Base-by-base conservation (phyloP, 1,140 invertebrate species). In the Papilio polyxenes region DNA sequence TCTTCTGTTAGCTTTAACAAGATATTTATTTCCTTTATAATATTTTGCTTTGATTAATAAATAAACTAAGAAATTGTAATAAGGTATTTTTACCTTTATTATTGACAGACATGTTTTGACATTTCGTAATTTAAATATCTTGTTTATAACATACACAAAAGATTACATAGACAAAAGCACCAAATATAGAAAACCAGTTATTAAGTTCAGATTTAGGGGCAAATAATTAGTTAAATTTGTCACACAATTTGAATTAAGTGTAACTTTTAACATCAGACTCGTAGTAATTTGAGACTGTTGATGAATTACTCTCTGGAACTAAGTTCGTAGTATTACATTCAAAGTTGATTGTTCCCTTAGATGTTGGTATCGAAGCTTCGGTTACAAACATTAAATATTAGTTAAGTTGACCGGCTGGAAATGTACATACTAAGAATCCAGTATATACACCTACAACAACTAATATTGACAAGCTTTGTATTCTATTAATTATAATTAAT, bases 1-100 rank as follows among this genome's bases (percentile, higher is more conserved):
- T 78, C 37, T 78, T 78, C 51, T 78, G 76, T 78, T 78, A 78
- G 76, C 76, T 59, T 40, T 62, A 40, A 78, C 20, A 37, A 5
- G 53, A 78, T 40, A 62, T 78, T 78, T 31, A 78, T 78, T 78
- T 59, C 37, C 76, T 31, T 31, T 15, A 56, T 4, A 31, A 78
- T 78, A 76, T 76, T 76, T 62, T 9, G 6, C 76, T 78, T 59
- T 44, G 11, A 78, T 62, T 59, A 77, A 77, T 31, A n/a, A 51
- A 51, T 44, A 49, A 76, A 76, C 40, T 20, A 62, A 20, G n/a
- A 62, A 62, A 23, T 6, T 20, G 59, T 62, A 23, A 23, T n/a
- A 59, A 59, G 56, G 4, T 59, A 59, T 59, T 59, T 59, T 59
- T 51, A 51, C 49, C 7, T 56, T n/a, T 15, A 3, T 17, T 5